Percentiles rank a stretch among this genome's conserved stretches.
Evolutionary conservation across 2,797 vertebrate species (phyloP).

Genomic region (Nyctibius grandis): DNA sequence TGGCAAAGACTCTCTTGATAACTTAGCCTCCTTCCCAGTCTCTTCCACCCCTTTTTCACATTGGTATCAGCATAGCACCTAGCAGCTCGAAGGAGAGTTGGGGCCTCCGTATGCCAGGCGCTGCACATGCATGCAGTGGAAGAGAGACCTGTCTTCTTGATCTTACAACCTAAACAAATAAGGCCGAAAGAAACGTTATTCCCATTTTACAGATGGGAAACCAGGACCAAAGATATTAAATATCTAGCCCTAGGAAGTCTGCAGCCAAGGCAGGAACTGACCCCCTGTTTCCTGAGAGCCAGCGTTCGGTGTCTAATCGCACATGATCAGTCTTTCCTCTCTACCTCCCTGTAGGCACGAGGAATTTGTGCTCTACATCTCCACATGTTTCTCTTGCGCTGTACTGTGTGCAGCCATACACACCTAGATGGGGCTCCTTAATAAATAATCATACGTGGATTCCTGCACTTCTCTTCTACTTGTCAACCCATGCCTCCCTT

Average conservation of each 20-base stretch:
- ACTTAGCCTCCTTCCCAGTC: not conserved
- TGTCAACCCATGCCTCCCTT: slow-evolving; percentile 34
- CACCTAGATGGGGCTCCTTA: slow-evolving; percentile 16
- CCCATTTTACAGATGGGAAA: slow-evolving; percentile 41
- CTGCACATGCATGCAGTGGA: fast-evolving
- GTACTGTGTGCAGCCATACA: not conserved
- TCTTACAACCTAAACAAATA: slow-evolving; percentile 20
- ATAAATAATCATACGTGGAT: slow-evolving; percentile 1
- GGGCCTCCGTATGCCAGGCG: not conserved
- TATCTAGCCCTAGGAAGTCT: slow-evolving; percentile 60
- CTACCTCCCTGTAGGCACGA: slow-evolving; percentile 48
- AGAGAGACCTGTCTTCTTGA: not conserved
- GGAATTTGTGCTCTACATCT: slow-evolving; percentile 39
- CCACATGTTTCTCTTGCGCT: slow-evolving; percentile 26
- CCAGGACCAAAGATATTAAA: slow-evolving; percentile 48
- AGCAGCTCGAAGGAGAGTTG: not conserved
- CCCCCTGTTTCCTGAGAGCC: slow-evolving; percentile 46
- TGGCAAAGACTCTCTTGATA: not conserved
- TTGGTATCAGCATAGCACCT: not conserved
- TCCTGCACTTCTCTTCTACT: slow-evolving; percentile 15
- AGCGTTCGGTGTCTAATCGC: not conserved
- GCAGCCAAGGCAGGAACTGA: slow-evolving; percentile 61
- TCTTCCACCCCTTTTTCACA: not conserved
- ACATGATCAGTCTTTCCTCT: slow-evolving; percentile 64
- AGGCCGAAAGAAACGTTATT: slow-evolving; percentile 30